Evolutionary conservation across 2,113 vertebrate genomes (phyloP).

Genomic region (Xenotilapia flavipinnis): DNA sequence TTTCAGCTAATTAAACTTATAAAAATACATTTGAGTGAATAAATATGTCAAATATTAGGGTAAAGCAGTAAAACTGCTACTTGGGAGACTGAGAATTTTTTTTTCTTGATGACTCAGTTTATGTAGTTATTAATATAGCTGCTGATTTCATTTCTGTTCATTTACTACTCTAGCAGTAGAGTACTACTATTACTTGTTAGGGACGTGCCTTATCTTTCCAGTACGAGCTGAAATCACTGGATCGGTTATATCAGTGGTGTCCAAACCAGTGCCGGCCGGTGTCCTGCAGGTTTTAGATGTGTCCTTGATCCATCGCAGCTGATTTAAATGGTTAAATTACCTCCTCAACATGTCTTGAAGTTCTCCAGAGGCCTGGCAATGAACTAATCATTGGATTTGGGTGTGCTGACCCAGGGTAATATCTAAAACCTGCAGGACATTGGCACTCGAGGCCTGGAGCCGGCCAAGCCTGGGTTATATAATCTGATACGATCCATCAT

Average conservation of each 20-base stretch:
- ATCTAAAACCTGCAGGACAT: not conserved
- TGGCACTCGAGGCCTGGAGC: not conserved
- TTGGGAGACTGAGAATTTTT: not conserved
- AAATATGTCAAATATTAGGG: not conserved
- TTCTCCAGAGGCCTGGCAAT: not conserved
- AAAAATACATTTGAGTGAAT: not conserved
- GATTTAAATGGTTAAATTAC: not conserved
- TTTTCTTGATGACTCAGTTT: not conserved
- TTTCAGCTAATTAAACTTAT: not conserved
- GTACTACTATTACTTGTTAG: not conserved
- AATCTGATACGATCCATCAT: not conserved
- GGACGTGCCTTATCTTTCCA: rapidly evolving
- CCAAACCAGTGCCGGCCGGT: rapidly evolving
- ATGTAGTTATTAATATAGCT: not conserved
- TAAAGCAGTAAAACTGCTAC: not conserved
- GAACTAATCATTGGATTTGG: not conserved
- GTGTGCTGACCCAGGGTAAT: rapidly evolving
- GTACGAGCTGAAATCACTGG: not conserved
- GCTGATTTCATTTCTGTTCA: not conserved
- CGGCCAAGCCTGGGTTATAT: not conserved
- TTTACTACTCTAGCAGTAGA: not conserved
- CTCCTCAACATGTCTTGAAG: not conserved
- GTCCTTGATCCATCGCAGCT: not conserved
- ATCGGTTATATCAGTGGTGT: not conserved
- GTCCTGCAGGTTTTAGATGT: not conserved